Conservation (phyloP, 2,797 vertebrate genomes). For the Notoglanidium macrostoma region DNA sequence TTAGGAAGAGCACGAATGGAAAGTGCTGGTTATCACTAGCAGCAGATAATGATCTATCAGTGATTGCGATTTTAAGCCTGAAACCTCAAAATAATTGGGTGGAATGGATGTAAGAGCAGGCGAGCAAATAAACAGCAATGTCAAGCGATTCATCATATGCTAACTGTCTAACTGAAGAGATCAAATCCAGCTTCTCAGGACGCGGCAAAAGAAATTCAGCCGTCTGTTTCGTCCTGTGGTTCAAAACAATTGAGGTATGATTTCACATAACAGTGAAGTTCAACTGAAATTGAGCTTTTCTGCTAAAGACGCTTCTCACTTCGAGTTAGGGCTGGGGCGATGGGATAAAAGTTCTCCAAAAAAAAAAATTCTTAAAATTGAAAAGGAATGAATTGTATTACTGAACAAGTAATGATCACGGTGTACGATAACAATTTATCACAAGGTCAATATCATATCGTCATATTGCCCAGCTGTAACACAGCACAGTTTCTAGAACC, state of each 20-base stretch:
- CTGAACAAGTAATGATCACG: not conserved
- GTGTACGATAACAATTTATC: not conserved
- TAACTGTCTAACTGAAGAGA: slow-evolving; percentile 41
- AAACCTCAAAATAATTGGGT: slow-evolving; percentile 62
- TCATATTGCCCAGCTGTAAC: not conserved
- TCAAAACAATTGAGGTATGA: not conserved
- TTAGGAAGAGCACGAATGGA: slow-evolving; percentile 39
- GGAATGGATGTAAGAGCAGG: slow-evolving; percentile 56
- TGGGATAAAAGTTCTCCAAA: no score
- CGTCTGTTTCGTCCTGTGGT: not conserved
- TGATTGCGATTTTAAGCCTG: slow-evolving; percentile 54
- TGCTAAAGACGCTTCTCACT: not conserved
- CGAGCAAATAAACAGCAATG: slow-evolving; percentile 54
- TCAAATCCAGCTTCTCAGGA: slow-evolving; percentile 35
- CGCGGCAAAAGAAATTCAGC: not conserved
- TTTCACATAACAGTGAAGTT: not conserved
- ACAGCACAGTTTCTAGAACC: not conserved
- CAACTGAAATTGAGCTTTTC: not conserved
- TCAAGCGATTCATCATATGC: slow-evolving; percentile 55
- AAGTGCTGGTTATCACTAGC: slow-evolving; percentile 47
- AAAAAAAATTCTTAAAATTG: not conserved
- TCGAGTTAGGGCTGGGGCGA: not conserved
- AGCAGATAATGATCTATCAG: slow-evolving; percentile 52
- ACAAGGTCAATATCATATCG: not conserved
- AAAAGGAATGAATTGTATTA: not conserved